Evolutionary conservation across 30 jellyfish, hydroid and myxozoan species (phyloP).

Genomic region (Aurelia aurita): DNA sequence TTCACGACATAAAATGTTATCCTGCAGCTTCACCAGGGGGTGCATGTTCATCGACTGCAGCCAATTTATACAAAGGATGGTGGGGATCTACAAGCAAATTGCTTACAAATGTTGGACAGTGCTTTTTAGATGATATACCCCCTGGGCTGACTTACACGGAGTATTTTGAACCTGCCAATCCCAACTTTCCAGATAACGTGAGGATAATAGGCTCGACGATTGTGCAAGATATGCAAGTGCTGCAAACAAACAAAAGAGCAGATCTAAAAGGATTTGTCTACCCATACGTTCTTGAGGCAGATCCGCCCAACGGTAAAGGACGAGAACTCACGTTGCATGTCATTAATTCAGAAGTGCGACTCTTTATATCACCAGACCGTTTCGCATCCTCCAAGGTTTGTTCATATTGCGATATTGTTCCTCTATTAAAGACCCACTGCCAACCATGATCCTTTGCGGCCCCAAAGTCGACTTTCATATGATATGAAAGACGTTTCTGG

Average conservation of each 20-base stretch:
- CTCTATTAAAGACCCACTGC: too few relatives aligned
- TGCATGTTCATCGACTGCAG: constrained; percentile 21
- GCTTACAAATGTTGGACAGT: constrained; percentile 28
- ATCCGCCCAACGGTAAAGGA: constrained; percentile 29
- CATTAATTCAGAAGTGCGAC: not conserved
- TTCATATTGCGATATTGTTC: too few relatives aligned
- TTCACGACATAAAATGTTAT: constrained; percentile 62
- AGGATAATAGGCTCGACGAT: not conserved
- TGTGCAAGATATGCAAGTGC: not conserved
- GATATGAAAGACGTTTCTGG: too few relatives aligned
- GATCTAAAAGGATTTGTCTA: constrained; percentile 58
- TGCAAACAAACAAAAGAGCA: not conserved
- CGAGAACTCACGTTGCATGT: constrained; percentile 47
- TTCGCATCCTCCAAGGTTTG: constrained; percentile 39
- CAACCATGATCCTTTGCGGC: too few relatives aligned
- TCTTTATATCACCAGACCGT: constrained; percentile 31
- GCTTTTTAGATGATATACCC: constrained; percentile 51
- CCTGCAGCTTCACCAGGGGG: constrained; percentile 50
- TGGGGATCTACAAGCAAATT: constrained; percentile 62
- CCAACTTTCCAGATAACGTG: constrained; percentile 80
- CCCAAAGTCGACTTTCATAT: too few relatives aligned
- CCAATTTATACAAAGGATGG: constrained; percentile 54
- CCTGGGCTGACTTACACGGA: constrained; percentile 69
- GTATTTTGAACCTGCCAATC: constrained; percentile 53
- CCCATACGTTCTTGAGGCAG: constrained; percentile 60